Percentiles rank a stretch among this genome's conserved stretches.
Evolutionary conservation across 2,888 invertebrate genomes (phyloP).

Genomic region (Cryptophagus acutangulus): DNA sequence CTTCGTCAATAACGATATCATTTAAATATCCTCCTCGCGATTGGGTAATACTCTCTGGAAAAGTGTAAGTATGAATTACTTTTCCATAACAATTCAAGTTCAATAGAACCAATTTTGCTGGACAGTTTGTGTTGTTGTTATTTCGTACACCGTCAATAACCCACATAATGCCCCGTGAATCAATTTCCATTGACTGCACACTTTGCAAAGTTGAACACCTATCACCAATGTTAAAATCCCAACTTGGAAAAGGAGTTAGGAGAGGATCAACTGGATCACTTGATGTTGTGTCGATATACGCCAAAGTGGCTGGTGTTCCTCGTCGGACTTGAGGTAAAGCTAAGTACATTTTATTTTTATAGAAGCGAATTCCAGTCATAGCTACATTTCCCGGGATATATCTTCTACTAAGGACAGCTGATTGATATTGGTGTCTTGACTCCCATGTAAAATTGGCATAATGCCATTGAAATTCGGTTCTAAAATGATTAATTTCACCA

Average conservation of each 20-base stretch:
- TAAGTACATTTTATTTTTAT: constrained; percentile 61
- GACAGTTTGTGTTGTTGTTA: constrained; percentile 58
- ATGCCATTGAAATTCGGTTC: constrained; percentile 69
- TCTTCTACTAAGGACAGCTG: constrained; percentile 53
- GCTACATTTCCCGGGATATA: constrained; percentile 63
- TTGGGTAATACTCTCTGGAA: constrained; percentile 56
- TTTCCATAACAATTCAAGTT: constrained; percentile 59
- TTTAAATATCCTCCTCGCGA: constrained; percentile 58
- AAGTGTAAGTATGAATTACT: constrained; percentile 54
- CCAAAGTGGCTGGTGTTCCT: constrained; percentile 65
- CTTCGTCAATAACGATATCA: constrained; percentile 67
- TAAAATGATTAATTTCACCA: no score
- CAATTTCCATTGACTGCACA: constrained; percentile 70
- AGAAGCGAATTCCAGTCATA: constrained; percentile 63
- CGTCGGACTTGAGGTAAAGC: constrained; percentile 61
- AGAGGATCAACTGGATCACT: constrained; percentile 45
- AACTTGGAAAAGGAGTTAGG: constrained; percentile 64
- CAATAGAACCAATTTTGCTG: constrained; percentile 62
- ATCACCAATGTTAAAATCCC: constrained; percentile 57
- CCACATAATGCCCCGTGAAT: constrained; percentile 66
- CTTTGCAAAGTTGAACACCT: constrained; percentile 63
- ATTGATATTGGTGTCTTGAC: constrained; percentile 52
- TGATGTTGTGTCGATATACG: constrained; percentile 49
- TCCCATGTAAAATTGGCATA: constrained; percentile 63
- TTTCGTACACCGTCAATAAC: constrained; percentile 63